Evolutionary conservation across 2,888 invertebrate genomes (phyloP).

Genomic region (Syritta pipiens): DNA sequence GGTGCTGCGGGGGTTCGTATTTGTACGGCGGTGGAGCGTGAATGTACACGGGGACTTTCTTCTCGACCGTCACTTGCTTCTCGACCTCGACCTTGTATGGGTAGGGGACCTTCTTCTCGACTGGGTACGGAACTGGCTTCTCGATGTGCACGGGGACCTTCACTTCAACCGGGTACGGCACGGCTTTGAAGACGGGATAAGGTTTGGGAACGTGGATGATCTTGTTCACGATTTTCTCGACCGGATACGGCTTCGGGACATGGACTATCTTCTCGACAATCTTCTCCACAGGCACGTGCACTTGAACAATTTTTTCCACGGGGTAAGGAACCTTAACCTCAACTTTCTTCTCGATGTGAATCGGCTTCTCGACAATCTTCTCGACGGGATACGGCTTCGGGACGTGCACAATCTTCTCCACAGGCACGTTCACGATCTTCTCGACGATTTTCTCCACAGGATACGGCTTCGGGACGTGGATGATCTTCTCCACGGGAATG

Average conservation of each 20-base stretch:
- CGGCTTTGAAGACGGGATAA: constrained; percentile 78
- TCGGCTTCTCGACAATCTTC: constrained; percentile 78
- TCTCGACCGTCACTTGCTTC: constrained; percentile 77
- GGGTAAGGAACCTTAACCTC: constrained; percentile 78
- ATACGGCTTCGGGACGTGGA: constrained; percentile 81
- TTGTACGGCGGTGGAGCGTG: constrained; percentile 78
- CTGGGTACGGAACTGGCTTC: constrained; percentile 72
- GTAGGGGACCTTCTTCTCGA: constrained; percentile 73
- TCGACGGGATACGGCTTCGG: constrained; percentile 74
- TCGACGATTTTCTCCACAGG: constrained; percentile 80
- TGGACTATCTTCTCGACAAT: constrained; percentile 78
- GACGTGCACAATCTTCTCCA: constrained; percentile 78
- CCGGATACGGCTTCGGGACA: constrained; percentile 79
- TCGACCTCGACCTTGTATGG: constrained; percentile 78
- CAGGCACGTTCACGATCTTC: constrained; percentile 73
- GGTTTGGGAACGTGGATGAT: constrained; percentile 73
- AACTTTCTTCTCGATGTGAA: constrained; percentile 79
- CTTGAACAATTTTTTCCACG: constrained; percentile 72
- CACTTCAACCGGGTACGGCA: constrained; percentile 74
- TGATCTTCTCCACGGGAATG: constrained; percentile 80
- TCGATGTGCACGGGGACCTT: constrained; percentile 77
- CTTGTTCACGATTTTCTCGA: constrained; percentile 65
- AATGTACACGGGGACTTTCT: constrained; percentile 78
- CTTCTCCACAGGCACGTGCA: constrained; percentile 78
- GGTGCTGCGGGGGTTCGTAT: constrained; percentile 70